phyloP scores from a whole-genome alignment of 2,888 invertebrate species.

The Alloplasta piceator region DNA sequence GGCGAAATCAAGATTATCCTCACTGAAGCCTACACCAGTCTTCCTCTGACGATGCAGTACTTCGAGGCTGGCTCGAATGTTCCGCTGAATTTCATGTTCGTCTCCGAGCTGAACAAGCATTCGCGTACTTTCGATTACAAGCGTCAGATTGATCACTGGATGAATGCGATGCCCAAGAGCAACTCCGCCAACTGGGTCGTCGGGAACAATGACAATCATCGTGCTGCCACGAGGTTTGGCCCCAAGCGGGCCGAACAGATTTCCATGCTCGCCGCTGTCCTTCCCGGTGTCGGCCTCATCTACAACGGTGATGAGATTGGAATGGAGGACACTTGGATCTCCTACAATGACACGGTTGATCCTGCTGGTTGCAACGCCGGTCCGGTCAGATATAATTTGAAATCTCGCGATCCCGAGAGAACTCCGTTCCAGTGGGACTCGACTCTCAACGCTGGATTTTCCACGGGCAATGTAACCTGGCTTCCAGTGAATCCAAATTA shows the following conservation, averaged over 20 bases:
- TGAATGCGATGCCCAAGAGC: conserved; percentile 85
- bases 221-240: conserved; percentile 84
- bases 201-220: conserved; percentile 85
- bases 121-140: conserved; percentile 85
- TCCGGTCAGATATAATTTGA: conserved; percentile 85
- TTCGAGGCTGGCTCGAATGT: conserved; percentile 83
- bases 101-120: conserved; percentile 80
- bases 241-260: conserved; percentile 84
- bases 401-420: conserved; percentile 80
- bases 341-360: conserved; percentile 87
- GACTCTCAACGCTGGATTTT: conserved; percentile 86
- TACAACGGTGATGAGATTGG: conserved; percentile 95
- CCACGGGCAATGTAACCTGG: conserved; percentile 86
- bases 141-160: conserved; percentile 85
- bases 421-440: conserved; percentile 88
- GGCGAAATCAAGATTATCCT: conserved; percentile 84
- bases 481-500: conserved; percentile 88
- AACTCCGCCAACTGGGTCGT: conserved; percentile 90
- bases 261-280: conserved; percentile 86
- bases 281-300: conserved; percentile 87
- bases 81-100: conserved; percentile 88
- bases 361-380: conserved; percentile 87
- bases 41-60: conserved; percentile 85
- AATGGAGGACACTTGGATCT: conserved; percentile 87
- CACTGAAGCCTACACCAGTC: conserved; percentile 86